These are phyloP conservation scores for Pteruthius melanotis DNA, from an alignment of 2,113 vertebrate species.

Conservation along the genomic window DNA sequence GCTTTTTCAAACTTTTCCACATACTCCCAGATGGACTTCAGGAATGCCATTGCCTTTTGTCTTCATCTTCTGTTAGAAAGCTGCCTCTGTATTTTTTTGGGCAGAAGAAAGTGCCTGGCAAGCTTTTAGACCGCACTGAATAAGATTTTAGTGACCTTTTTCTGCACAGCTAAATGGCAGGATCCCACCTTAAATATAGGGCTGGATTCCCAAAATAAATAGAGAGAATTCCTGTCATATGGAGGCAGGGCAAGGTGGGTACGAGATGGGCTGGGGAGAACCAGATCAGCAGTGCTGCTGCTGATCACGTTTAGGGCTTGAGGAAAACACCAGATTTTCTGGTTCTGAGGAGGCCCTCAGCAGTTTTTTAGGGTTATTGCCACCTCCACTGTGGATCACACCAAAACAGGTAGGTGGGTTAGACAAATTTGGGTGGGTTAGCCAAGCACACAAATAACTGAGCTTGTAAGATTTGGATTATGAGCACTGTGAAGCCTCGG, in stretches of 20 bases:
- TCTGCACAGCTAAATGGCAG: neutral
- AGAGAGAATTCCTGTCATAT: neutral
- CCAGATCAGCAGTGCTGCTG: neutral
- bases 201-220: neutral
- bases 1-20: slow-evolving; percentile 11
- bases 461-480: neutral
- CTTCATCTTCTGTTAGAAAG: neutral
- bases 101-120: neutral
- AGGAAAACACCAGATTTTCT: neutral
- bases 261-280: neutral
- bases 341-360: neutral
- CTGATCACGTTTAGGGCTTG: neutral
- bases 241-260: neutral
- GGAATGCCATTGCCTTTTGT: neutral
- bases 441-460: neutral
- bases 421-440: neutral
- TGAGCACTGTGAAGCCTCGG: neutral
- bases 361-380: neutral
- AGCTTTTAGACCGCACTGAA: neutral
- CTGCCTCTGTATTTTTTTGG: neutral
- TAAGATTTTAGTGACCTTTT: neutral
- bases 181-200: neutral
- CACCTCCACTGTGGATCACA: neutral
- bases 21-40: neutral
- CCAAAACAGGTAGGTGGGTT: neutral